Base-by-base conservation (phyloP, 2,888 invertebrate genomes). In the Salticus scenicus region DNA sequence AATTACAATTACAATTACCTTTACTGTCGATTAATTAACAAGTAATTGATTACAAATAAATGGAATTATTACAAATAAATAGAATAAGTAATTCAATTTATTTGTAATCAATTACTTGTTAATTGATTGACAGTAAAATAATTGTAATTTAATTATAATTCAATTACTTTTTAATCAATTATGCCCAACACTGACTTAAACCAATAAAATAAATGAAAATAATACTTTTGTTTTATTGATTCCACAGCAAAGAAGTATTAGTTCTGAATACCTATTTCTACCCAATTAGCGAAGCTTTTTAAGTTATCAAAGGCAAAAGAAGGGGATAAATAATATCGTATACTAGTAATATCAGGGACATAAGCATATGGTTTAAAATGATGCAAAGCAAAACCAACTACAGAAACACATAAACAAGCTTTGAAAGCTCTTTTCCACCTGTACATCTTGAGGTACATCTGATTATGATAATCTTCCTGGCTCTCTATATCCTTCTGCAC, bases 401-500 rank as follows among this genome's bases (percentile, higher is more conserved):
- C 71, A 27, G 85, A 75, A 64, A 76, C 37, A 63, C 85, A 86
- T 27, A 86, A 8, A 33, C 75, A 80, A 75, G 73, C 75, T 63
- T 64, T 74, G 67, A 86, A 71, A 74, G 72, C 80, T 24, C 64
- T 79, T 67, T 72, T 86, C 85, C 86, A 89, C 89, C 88, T 89
- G 88, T 89, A 89, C 95, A 96, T 95, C 91, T 96, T 94, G 90
- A 96, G 92, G 91, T 96, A 96, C 92, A 94, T 93, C 89, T 95
- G 93, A 89, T 94, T 94, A 89, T 95, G 95, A 88, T 94, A 89
- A 67, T 88, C 81, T 91, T 96, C 94, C 91, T 94, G 94, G 91
- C 94, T 94, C 67, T 95, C 94, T 90, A 85, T 94, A 94, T 91
- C 95, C 95, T 87, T 95, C 94, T 88, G 94, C 73, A 94, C 93